A percentile compares a stretch with the other conserved stretches of the same genome.
phyloP scores from a whole-genome alignment of 2,113 vertebrate species.

The Talpa occidentalis region DNA sequence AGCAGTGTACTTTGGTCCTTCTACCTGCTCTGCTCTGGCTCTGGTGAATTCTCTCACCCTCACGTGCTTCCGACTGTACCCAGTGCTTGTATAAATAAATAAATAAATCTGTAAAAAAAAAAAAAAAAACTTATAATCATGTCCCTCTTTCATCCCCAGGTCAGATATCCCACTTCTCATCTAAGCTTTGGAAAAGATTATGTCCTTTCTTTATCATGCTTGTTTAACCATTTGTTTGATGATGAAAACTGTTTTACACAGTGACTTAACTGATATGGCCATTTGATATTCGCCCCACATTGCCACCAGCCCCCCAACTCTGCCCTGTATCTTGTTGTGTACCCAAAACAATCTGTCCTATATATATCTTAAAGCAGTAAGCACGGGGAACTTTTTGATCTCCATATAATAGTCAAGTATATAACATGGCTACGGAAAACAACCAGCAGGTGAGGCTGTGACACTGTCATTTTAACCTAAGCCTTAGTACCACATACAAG shows the following conservation, averaged over 20 bases:
- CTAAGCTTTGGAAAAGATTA: not conserved
- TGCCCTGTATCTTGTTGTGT: not conserved
- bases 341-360: not conserved
- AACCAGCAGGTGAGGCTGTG: constrained; percentile 76
- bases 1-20: no score
- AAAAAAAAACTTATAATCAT: not conserved
- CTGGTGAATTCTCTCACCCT: no score
- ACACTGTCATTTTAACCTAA: constrained; percentile 62
- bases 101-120: no score
- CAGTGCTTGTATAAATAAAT: no score
- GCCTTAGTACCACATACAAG: constrained; percentile 13
- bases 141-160: not conserved
- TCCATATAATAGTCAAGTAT: not conserved
- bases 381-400: not conserved
- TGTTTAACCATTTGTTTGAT: constrained; percentile 35
- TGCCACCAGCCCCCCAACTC: not conserved
- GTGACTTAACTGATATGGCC: not conserved
- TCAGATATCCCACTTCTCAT: constrained; percentile 4
- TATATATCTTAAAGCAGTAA: constrained; percentile 31
- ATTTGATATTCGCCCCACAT: not conserved
- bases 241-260: constrained; percentile 18
- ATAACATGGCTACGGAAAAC: constrained; percentile 48
- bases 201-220: constrained; percentile 30
- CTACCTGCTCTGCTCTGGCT: no score
- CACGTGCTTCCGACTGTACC: no score